Percentiles rank a stretch among this genome's conserved stretches.
These are phyloP conservation scores for Oxyscelio sp. DNA, from an alignment of 2,888 invertebrate species.

Conservation along the genomic window DNA sequence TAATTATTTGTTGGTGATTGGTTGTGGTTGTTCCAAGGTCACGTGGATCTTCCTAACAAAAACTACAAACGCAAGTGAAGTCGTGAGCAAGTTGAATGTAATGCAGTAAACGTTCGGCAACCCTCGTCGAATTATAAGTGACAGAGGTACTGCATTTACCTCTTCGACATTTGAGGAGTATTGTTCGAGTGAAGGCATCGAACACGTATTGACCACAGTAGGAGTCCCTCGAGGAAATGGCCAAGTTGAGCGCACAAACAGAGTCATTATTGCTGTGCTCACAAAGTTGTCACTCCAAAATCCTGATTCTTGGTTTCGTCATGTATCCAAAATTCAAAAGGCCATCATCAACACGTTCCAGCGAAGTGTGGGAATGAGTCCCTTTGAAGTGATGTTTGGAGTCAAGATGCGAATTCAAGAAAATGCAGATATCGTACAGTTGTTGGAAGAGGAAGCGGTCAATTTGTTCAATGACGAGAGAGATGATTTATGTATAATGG, in stretches of 20 bases:
- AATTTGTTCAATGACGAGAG: slow-evolving; percentile 57
- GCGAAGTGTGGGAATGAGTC: slow-evolving; percentile 50
- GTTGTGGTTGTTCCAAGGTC: neutral
- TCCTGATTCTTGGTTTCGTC: slow-evolving; percentile 36
- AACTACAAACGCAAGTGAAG: too few relatives aligned
- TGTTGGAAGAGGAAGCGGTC: slow-evolving; percentile 24
- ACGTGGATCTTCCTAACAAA: slow-evolving; percentile 5
- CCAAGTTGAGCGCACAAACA: slow-evolving; percentile 73
- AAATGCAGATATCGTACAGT: neutral
- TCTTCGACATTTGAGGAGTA: slow-evolving; percentile 11
- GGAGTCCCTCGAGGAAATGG: slow-evolving; percentile 33
- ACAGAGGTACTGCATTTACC: slow-evolving; percentile 25
- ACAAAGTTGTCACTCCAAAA: slow-evolving; percentile 67
- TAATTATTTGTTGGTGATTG: slow-evolving; percentile 6
- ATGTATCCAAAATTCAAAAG: neutral
- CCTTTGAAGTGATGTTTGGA: slow-evolving; percentile 68
- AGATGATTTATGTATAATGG: slow-evolving; percentile 38
- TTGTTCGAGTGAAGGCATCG: slow-evolving; percentile 12
- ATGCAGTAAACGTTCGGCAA: slow-evolving; percentile 38
- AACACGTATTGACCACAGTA: slow-evolving; percentile 1
- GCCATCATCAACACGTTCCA: slow-evolving; percentile 7
- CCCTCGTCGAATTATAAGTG: slow-evolving; percentile 12
- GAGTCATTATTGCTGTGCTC: slow-evolving; percentile 70
- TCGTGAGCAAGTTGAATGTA: neutral
- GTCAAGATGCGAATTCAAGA: neutral